Evolutionary conservation across 1,140 invertebrate genomes (phyloP).

Genomic region (Scaptomyza graminum): DNA sequence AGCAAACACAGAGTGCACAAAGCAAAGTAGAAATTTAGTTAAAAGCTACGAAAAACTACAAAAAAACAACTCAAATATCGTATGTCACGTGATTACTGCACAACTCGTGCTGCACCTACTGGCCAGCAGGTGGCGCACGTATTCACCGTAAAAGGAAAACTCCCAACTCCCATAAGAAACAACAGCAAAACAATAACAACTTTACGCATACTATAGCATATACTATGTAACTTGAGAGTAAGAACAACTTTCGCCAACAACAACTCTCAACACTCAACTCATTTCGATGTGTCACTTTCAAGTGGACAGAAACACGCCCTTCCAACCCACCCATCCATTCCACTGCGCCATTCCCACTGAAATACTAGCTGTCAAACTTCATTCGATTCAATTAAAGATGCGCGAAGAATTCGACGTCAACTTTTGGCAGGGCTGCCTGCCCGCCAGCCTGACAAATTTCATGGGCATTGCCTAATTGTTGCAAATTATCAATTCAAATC

Average conservation of each 20-base stretch:
- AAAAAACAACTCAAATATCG: slow-evolving; percentile 48
- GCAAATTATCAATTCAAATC: slow-evolving; percentile 80
- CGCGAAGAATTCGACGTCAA: slow-evolving; percentile 10
- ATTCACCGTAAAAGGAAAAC: background rate
- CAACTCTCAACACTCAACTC: slow-evolving; percentile 20
- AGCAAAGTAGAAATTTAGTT: slow-evolving; percentile 53
- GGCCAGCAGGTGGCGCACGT: slow-evolving; percentile 41
- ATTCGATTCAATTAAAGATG: slow-evolving; percentile 64
- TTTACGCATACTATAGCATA: background rate
- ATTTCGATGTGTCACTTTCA: slow-evolving; percentile 30
- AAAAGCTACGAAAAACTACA: slow-evolving; percentile 38
- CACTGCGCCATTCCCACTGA: background rate
- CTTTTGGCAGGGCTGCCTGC: background rate
- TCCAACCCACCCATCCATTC: background rate
- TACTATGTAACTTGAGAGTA: slow-evolving; percentile 21
- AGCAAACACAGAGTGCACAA: slow-evolving; percentile 25
- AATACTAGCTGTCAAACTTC: slow-evolving; percentile 48
- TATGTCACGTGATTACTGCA: slow-evolving; percentile 42
- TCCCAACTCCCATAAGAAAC: background rate
- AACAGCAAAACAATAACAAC: slow-evolving; percentile 1
- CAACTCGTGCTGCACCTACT: slow-evolving; percentile 9
- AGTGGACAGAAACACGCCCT: slow-evolving; percentile 5
- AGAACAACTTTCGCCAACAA: background rate
- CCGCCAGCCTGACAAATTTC: slow-evolving; percentile 31
- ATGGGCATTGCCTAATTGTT: slow-evolving; percentile 61